Conservation (phyloP, 2,797 vertebrate genomes). For the Otus scops region DNA sequence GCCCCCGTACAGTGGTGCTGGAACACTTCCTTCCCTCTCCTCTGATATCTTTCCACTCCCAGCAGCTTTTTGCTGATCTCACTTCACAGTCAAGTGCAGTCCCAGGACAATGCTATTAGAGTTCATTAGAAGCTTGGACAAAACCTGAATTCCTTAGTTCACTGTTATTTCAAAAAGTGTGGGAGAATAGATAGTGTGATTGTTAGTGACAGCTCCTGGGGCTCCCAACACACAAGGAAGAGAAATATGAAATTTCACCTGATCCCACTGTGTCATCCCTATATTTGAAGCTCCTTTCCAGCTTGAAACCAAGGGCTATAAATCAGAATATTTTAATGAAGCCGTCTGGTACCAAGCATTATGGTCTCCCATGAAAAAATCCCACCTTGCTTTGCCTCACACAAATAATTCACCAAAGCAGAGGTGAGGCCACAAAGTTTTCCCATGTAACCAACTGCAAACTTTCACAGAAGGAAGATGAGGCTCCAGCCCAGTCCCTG, state of each 20-base stretch:
- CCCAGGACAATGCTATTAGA: not conserved
- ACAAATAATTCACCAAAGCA: not conserved
- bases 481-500: not conserved
- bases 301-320: not conserved
- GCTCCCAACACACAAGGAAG: not conserved
- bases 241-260: not conserved
- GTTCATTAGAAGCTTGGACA: not conserved
- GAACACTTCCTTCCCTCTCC: not conserved
- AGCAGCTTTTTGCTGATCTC: not conserved
- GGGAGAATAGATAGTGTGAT: not conserved
- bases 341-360: not conserved
- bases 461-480: not conserved
- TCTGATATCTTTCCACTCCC: not conserved
- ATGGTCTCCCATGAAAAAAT: not conserved
- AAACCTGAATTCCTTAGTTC: not conserved
- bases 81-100: not conserved
- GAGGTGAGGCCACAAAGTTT: not conserved
- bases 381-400: not conserved
- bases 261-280: not conserved
- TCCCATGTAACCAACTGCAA: not conserved
- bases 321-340: not conserved
- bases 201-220: not conserved
- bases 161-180: not conserved
- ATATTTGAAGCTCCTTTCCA: not conserved
- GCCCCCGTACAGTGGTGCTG: rapidly evolving